phyloP scores from a whole-genome alignment of 2,888 invertebrate genomes.

The Drosophila colorata region DNA sequence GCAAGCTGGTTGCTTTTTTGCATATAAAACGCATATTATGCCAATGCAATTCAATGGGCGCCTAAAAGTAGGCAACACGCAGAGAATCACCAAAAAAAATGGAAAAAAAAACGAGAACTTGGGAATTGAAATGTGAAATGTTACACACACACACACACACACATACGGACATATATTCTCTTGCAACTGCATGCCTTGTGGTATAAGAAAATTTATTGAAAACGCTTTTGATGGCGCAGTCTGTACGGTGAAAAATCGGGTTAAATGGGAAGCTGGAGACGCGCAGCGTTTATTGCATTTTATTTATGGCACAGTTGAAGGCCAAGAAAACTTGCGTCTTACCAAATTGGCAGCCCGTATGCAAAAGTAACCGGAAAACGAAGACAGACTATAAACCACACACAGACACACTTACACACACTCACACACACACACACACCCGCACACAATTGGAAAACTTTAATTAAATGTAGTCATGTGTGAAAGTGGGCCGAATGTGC shows the following conservation, averaged over 20 bases:
- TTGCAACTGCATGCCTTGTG: constrained; percentile 17
- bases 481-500: constrained; percentile 34
- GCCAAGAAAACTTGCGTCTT: constrained; percentile 66
- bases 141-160: constrained; percentile 13
- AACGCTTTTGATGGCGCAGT: constrained; percentile 30
- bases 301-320: constrained; percentile 66
- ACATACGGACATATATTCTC: background rate
- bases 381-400: constrained; percentile 25
- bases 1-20: constrained; percentile 35
- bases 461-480: constrained; percentile 66
- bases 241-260: background rate
- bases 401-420: constrained; percentile 6
- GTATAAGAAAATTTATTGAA: constrained; percentile 61
- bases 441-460: constrained; percentile 60
- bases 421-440: constrained; percentile 1
- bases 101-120: constrained; percentile 36
- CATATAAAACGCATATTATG: constrained; percentile 66
- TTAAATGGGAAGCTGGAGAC: constrained; percentile 14
- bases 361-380: constrained; percentile 14
- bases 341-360: constrained; percentile 54
- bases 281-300: constrained; percentile 62
- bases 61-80: constrained; percentile 59
- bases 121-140: constrained; percentile 59
- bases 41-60: constrained; percentile 60
- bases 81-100: constrained; percentile 12